Conservation (phyloP, 2,888 invertebrate species). For the Epistrophella euchroma region DNA sequence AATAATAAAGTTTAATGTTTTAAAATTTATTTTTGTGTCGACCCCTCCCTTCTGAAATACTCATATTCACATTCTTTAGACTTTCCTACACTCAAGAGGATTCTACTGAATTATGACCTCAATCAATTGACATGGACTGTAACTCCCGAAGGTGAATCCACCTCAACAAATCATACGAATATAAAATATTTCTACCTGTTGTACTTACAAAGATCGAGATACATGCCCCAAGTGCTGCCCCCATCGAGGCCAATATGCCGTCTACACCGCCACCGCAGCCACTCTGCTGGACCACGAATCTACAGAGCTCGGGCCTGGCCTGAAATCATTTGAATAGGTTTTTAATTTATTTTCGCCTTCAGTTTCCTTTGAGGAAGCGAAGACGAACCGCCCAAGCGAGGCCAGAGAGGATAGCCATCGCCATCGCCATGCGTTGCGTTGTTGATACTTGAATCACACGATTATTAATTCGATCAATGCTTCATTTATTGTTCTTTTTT, state of each 20-base stretch:
- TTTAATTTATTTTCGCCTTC: constrained; percentile 76
- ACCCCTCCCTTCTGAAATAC: no score
- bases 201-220: constrained; percentile 65
- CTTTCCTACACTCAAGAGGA: no score
- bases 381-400: constrained; percentile 62
- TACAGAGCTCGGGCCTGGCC: not conserved
- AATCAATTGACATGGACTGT: not conserved
- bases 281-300: not conserved
- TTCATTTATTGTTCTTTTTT: constrained; percentile 54
- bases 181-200: constrained; percentile 75
- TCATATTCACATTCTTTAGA: no score
- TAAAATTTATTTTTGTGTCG: no score
- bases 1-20: no score
- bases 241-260: constrained; percentile 33
- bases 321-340: constrained; percentile 64
- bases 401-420: constrained; percentile 21
- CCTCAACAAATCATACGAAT: constrained; percentile 72
- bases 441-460: constrained; percentile 73
- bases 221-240: constrained; percentile 65
- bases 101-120: not conserved
- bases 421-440: constrained; percentile 34
- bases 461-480: constrained; percentile 73
- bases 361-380: constrained; percentile 71
- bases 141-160: constrained; percentile 62
- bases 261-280: not conserved